Evolutionary conservation across 2,113 vertebrate species (phyloP).

Genomic region (Narcine bancroftii): DNA sequence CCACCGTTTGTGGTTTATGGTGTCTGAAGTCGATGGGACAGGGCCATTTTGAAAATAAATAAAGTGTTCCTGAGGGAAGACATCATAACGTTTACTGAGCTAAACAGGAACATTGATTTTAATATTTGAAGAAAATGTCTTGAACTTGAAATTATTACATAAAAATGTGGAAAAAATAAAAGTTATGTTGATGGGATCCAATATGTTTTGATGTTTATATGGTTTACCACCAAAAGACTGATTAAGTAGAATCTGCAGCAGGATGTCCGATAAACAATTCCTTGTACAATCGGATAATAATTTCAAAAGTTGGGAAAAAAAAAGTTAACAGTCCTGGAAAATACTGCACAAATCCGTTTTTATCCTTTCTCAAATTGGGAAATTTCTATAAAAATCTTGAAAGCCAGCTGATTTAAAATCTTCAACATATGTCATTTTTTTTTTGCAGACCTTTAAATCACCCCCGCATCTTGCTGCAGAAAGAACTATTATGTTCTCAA

Average conservation of each 20-base stretch:
- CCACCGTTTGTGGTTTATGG: not conserved
- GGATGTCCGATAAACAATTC: not conserved
- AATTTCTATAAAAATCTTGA: conserved; percentile 11
- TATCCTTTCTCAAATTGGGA: not conserved
- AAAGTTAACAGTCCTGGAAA: not conserved
- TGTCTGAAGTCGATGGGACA: not conserved
- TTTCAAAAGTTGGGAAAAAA: not conserved
- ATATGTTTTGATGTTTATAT: not conserved
- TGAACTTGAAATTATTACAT: not conserved
- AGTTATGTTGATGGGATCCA: not conserved
- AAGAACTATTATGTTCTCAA: conserved; percentile 27
- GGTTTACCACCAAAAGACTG: not conserved
- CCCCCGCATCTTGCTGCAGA: not conserved
- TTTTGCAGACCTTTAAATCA: not conserved
- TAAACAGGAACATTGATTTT: not conserved
- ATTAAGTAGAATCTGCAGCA: not conserved
- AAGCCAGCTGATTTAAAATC: not conserved
- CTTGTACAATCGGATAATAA: not conserved
- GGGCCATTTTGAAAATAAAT: not conserved
- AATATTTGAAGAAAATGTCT: not conserved
- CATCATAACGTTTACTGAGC: not conserved
- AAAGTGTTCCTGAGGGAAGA: not conserved
- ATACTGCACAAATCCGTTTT: not conserved
- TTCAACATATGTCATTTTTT: not conserved
- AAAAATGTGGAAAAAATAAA: not conserved